A percentile compares a stretch with the other conserved stretches of the same genome.
Evolutionary conservation across 2,797 vertebrate genomes (phyloP).

Genomic region (Phrynocephalus forsythii): DNA sequence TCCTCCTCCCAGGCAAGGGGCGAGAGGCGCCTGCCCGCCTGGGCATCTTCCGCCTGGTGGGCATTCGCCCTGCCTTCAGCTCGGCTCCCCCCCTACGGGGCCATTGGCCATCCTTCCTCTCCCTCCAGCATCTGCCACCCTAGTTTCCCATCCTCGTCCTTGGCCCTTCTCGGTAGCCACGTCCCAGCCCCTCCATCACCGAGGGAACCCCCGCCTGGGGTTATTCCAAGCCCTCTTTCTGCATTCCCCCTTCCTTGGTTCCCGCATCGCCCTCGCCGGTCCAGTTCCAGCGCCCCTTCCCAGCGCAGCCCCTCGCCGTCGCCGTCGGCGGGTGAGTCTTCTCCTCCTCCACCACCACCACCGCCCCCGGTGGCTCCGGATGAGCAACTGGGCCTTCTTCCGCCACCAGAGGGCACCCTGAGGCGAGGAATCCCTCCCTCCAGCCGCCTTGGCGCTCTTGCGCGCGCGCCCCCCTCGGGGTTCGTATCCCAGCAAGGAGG

Average conservation of each 20-base stretch:
- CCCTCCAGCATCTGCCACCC: neutral
- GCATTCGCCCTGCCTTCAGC: neutral
- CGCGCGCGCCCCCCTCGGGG: no score
- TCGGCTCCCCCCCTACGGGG: neutral
- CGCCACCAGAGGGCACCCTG: slow-evolving; percentile 28
- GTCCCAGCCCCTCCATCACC: no score
- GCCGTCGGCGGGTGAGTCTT: neutral
- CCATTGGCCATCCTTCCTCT: neutral
- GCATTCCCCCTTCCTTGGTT: no score
- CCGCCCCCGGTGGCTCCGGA: neutral
- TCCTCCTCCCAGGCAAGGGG: no score
- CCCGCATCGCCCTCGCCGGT: neutral
- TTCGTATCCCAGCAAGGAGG: no score
- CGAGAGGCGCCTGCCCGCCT: neutral
- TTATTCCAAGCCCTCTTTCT: no score
- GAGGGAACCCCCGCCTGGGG: no score
- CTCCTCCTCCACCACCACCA: neutral
- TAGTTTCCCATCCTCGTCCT: no score
- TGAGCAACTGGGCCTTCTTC: neutral
- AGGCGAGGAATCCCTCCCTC: neutral
- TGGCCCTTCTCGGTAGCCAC: no score
- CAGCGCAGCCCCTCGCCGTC: no score
- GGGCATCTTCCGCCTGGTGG: neutral
- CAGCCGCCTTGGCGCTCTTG: no score
- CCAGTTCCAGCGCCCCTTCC: neutral